These are phyloP conservation scores for Ochropleura leucogaster DNA, from an alignment of 2,888 invertebrate species.

Conservation along the genomic window DNA sequence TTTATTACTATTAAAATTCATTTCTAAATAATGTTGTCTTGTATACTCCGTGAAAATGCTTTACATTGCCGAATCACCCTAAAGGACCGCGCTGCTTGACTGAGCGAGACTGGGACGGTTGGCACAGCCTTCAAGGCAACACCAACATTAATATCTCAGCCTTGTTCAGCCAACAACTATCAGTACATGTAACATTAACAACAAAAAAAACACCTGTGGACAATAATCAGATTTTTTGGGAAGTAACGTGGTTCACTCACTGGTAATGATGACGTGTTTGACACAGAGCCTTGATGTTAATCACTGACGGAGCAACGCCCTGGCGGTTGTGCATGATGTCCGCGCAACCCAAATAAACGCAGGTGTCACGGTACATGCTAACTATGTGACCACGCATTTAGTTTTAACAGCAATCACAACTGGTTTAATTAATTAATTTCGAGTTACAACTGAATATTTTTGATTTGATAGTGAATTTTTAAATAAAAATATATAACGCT, in stretches of 20 bases:
- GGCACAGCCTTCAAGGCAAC: conserved; percentile 58
- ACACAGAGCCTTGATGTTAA: conserved; percentile 26
- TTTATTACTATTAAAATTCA: conserved; percentile 73
- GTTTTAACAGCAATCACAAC: conserved; percentile 16
- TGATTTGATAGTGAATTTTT: conserved; percentile 45
- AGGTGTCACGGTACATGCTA: conserved; percentile 27
- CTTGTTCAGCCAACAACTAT: conserved; percentile 61
- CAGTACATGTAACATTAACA: conserved; percentile 61
- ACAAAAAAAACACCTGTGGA: conserved; percentile 61
- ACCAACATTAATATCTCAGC: conserved; percentile 23
- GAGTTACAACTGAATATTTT: conserved; percentile 39
- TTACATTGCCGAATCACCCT: conserved; percentile 84
- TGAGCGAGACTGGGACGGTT: conserved; percentile 45
- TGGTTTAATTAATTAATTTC: conserved; percentile 14
- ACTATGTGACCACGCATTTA: conserved; percentile 28
- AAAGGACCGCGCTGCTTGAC: conserved; percentile 56
- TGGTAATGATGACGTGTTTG: conserved; percentile 26
- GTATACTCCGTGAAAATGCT: conserved; percentile 68
- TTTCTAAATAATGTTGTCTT: conserved; percentile 53
- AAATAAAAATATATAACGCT: conserved; percentile 53
- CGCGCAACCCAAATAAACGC: conserved; percentile 20
- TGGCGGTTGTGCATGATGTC: conserved; percentile 11
- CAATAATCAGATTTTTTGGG: conserved; percentile 56
- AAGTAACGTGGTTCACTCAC: conserved; percentile 52
- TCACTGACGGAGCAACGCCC: conserved; percentile 35